These are phyloP conservation scores for Loxodonta africana DNA, from an alignment of 2,113 vertebrate species.

Conservation along the genomic window DNA sequence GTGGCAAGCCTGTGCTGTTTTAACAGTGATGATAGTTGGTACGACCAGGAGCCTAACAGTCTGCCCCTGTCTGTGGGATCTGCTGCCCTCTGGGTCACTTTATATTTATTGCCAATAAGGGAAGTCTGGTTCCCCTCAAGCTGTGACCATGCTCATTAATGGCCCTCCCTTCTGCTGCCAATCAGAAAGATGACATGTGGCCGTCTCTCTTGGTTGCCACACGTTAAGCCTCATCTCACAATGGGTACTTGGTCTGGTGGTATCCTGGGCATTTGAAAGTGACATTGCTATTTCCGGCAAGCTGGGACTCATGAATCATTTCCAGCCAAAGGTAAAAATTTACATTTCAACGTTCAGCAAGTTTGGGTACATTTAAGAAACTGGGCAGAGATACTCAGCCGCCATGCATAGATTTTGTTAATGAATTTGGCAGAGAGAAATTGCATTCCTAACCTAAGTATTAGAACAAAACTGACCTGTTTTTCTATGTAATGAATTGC, in stretches of 20 bases:
- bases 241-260: not conserved
- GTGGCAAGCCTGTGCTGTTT: not conserved
- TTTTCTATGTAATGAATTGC: conserved; percentile 75
- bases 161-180: not conserved
- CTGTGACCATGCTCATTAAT: conserved; percentile 37
- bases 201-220: conserved; percentile 12
- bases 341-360: conserved; percentile 64
- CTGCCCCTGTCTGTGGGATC: not conserved
- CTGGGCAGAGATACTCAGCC: not conserved
- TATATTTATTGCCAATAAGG: not conserved
- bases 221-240: conserved; percentile 57
- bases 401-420: conserved; percentile 68
- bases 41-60: not conserved
- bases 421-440: conserved; percentile 70
- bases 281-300: conserved; percentile 59
- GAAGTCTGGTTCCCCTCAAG: conserved; percentile 19
- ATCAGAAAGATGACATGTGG: conserved; percentile 47
- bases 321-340: conserved; percentile 52
- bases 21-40: not conserved
- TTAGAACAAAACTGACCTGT: conserved; percentile 75
- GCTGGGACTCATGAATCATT: conserved; percentile 66
- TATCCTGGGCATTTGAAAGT: not conserved
- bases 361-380: conserved; percentile 64
- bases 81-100: not conserved
- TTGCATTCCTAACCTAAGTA: not conserved